Evolutionary conservation across 2,888 invertebrate genomes (phyloP), one percentile per base, ranked within the genome.

Genomic region (Xanthia togata): DNA sequence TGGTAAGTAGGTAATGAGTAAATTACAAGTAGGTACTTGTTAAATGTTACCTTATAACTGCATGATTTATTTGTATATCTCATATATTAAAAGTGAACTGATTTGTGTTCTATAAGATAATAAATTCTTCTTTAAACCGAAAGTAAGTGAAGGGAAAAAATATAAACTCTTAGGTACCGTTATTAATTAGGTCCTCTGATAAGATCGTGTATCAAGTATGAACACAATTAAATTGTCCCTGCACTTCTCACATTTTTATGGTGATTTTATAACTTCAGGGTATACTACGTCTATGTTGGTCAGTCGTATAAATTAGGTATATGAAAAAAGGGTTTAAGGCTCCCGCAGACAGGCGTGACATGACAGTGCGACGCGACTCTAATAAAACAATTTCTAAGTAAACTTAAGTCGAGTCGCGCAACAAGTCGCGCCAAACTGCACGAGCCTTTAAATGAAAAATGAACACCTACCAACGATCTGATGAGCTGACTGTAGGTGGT

Each of bases 391-490:
- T 31, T 31, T 31, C 31, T 31, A 31, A 31, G 31, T 31, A 31
- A 31, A 31, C 31, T 31, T 31, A 31, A 31, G 31, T 31, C 31
- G 2, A 1, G 31, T 31, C 31, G 31, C 31, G 31, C 31, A 2
- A 31, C 31, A 1, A 31, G 31, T 31, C 31, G 2, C 31, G 31
- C 31, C 31, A 31, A 2, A 31, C 31, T 31, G 31, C 31, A 31
- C 31, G 31, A 31, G 31, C 2, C 31, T 31, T 31, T 31, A 31
- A 23, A n/a, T 44, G 5, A 17, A 6, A 72, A 57, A 65, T 57
- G 3, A 53, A 70, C 41, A 59, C 90, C 90, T 89, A 94, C 94
- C 94, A 26, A 92, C 78, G 23, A 91, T 89, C 0, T 91, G 91
- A 84, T 95, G 94, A 17, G 89, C 74, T 3, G 90, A 82, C 1